Percentiles rank a stretch among this genome's conserved stretches.
phyloP scores from a whole-genome alignment of 1,140 invertebrate genomes.

The Conus betulinus region DNA sequence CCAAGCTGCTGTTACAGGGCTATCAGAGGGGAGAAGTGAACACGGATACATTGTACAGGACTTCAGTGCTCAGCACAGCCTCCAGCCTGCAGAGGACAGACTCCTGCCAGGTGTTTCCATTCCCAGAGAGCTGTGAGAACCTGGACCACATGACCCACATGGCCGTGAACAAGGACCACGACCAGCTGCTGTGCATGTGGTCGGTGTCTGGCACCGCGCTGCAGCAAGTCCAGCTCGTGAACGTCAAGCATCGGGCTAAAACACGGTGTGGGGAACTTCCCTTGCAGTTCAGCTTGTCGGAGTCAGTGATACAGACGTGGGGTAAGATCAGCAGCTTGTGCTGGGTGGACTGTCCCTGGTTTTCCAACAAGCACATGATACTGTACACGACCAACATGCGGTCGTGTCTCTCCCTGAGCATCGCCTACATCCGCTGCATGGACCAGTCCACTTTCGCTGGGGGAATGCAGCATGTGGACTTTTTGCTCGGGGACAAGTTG shows the following conservation, averaged over 20 bases:
- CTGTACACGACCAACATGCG: constrained; percentile 60
- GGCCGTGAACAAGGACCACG: constrained; percentile 42
- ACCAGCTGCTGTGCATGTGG: constrained; percentile 57
- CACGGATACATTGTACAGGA: not conserved
- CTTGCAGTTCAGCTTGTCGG: not conserved
- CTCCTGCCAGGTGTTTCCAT: not conserved
- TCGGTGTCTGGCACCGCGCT: constrained; percentile 44
- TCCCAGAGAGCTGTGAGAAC: not conserved
- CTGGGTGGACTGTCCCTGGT: constrained; percentile 49
- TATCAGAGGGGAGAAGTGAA: constrained; percentile 9
- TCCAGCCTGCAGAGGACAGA: not conserved
- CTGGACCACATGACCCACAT: constrained; percentile 46
- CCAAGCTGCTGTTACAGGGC: not conserved
- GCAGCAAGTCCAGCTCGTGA: constrained; percentile 55
- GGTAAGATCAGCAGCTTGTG: constrained; percentile 56
- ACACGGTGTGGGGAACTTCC: constrained; percentile 4
- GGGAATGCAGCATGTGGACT: constrained; percentile 38
- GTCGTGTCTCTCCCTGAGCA: constrained; percentile 37
- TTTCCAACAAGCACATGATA: constrained; percentile 38
- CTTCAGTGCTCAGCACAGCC: not conserved
- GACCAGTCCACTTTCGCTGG: constrained; percentile 8
- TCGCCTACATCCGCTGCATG: constrained; percentile 53
- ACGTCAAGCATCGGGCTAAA: constrained; percentile 36
- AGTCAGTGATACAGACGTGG: constrained; percentile 8
- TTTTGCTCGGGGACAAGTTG: constrained; percentile 51